These are phyloP conservation scores for Schizaphis graminum DNA, from an alignment of 2,888 invertebrate genomes.

Conservation along the genomic window DNA sequence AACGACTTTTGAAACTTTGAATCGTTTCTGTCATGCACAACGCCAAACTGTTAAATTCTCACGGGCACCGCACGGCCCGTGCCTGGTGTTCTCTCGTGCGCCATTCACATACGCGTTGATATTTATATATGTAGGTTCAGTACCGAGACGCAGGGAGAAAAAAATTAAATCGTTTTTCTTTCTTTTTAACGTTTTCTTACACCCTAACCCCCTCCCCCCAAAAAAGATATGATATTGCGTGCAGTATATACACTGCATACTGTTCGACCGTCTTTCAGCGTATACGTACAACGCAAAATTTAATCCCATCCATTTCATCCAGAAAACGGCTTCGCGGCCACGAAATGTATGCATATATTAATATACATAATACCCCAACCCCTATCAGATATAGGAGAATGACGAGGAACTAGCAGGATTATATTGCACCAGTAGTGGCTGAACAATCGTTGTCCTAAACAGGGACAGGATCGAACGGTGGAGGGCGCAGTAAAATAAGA, in stretches of 20 bases:
- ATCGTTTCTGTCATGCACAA: constrained; percentile 66
- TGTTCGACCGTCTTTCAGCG: not conserved
- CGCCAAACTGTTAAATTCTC: constrained; percentile 65
- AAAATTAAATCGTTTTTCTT: constrained; percentile 38
- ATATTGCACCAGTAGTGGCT: not conserved
- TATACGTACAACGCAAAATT: not conserved
- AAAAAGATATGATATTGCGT: not conserved
- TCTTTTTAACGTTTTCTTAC: not conserved
- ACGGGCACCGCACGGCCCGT: constrained; percentile 50
- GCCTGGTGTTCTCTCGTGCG: constrained; percentile 48
- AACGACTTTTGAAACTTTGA: constrained; percentile 63
- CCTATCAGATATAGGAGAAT: not conserved
- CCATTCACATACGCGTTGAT: not conserved
- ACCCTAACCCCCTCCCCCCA: fast-evolving
- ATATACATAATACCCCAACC: not conserved
- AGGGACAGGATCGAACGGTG: not conserved
- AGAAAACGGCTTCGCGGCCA: not conserved
- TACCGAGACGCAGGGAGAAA: not conserved
- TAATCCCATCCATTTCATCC: constrained; percentile 44
- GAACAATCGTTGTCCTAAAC: constrained; percentile 36
- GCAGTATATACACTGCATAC: not conserved
- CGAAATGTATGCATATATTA: not conserved
- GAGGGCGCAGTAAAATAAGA: constrained; percentile 58
- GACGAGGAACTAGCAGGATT: not conserved
- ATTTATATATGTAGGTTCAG: not conserved